Conservation (phyloP, 2,113 vertebrate species). For the Leiothrix lutea region DNA sequence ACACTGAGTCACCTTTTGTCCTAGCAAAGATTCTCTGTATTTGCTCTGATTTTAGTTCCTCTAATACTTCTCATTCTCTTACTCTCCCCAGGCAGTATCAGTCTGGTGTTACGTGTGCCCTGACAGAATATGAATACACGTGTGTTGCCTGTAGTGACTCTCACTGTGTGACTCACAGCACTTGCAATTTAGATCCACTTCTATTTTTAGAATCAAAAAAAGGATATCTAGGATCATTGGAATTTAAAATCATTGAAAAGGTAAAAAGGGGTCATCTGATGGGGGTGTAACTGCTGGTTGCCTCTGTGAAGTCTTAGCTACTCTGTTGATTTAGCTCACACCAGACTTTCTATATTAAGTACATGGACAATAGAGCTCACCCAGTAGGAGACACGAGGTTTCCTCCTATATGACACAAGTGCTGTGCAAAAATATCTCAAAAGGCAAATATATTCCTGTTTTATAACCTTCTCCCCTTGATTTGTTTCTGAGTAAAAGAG, state of each 20-base stretch:
- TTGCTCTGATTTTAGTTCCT: neutral
- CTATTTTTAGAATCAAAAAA: neutral
- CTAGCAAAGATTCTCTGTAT: neutral
- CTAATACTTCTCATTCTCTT: neutral
- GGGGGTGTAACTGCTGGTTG: neutral
- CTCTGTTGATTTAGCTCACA: neutral
- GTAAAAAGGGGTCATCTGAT: neutral
- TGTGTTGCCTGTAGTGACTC: neutral
- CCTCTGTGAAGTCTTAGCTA: neutral
- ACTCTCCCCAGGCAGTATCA: neutral
- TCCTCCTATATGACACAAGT: neutral
- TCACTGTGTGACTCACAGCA: neutral
- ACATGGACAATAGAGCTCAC: neutral
- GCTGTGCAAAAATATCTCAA: constrained; percentile 14
- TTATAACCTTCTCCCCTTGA: neutral
- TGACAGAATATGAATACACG: neutral
- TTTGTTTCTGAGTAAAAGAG: constrained; percentile 41
- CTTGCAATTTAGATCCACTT: neutral
- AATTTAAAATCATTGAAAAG: neutral
- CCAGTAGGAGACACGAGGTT: neutral
- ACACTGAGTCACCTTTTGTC: neutral
- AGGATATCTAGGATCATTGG: neutral
- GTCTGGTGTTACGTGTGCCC: neutral
- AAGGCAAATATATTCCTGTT: neutral
- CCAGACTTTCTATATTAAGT: neutral